Base-by-base conservation (phyloP, 2,113 vertebrate genomes). In the Bucco capensis region DNA sequence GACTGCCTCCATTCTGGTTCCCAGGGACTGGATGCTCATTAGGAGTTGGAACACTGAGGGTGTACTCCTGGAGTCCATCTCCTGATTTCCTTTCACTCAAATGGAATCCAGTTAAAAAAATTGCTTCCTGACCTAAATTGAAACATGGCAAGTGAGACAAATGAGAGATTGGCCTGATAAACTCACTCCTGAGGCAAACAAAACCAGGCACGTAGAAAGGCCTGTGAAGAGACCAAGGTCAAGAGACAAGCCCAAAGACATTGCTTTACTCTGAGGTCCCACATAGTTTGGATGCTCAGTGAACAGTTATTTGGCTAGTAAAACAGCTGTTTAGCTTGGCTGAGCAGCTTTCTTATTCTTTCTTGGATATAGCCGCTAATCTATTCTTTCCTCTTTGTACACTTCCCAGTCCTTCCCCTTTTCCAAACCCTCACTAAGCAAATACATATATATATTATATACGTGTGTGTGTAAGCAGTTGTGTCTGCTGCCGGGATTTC, bases 401-500 rank as follows among this genome's bases (percentile, higher is more conserved):
- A 33, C 28, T 69, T 95, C 42, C 47, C 51, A 35, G 85, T 4
- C 50, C 37, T 62, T 80, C 49, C 31, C 24, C 75, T 80, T 78
- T 75, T 75, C 74, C 73, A 84, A 89, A 37, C 46, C 49, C 40
- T 86, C 71, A 49, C 53, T 62, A 66, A 75, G 37, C 83, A 25
- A 27, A 78, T 27, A 61, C 10, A 33, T 18, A 28, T 5, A 50
- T 10, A 49, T 15, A 76, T 25, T 44, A 49, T 35, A 44, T 18
- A 60, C 19, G 61, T 83, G 44, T 85, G 62, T 84, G 62, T 50
- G 78, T 82, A 89, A 69, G 86, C 91, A 82, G 83, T 60, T 8
- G 5, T 65, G 78, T 83, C 92, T 90, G 92, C 93, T 89, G 90
- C 56, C 0, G 81, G 84, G 92, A 88, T 92, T 92, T 95, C 95